Percentiles rank a stretch among this genome's conserved stretches.
Evolutionary conservation across 2,797 vertebrate genomes (phyloP).

Genomic region (Anguilla pacifica): DNA sequence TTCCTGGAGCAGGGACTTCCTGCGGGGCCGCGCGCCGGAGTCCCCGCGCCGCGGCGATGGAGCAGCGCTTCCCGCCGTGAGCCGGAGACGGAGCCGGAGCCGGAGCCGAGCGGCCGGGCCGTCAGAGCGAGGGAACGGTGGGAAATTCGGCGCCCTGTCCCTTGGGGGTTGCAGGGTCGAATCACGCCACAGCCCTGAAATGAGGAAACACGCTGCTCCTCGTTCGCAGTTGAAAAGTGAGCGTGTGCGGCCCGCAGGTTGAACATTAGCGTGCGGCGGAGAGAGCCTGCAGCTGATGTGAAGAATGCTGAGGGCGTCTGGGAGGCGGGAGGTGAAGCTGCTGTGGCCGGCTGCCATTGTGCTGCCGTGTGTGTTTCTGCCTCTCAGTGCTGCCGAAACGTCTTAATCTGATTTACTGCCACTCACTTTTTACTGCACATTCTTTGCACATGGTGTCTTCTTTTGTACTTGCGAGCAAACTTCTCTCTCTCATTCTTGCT

Average conservation of each 20-base stretch:
- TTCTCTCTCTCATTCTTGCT: slow-evolving; percentile 47
- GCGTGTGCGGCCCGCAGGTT: neutral
- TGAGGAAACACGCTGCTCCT: neutral
- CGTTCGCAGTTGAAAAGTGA: neutral
- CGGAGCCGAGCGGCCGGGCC: neutral
- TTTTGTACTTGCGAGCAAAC: neutral
- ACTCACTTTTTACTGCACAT: neutral
- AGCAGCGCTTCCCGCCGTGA: neutral
- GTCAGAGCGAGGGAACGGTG: neutral
- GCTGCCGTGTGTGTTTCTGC: neutral
- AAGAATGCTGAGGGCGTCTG: neutral
- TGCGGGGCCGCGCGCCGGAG: no score
- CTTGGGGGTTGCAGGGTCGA: neutral
- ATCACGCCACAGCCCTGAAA: neutral
- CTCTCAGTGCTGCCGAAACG: neutral
- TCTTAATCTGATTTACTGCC: slow-evolving; percentile 14
- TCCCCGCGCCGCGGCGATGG: neutral
- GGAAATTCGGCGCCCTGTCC: neutral
- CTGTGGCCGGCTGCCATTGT: neutral
- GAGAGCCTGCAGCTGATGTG: neutral
- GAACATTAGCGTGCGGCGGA: neutral
- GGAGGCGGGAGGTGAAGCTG: neutral
- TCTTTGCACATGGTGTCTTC: slow-evolving; percentile 2
- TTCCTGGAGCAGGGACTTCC: neutral
- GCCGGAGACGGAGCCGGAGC: no score